phyloP scores from a whole-genome alignment of 1,140 invertebrate genomes.

The Drosophila truncata region DNA sequence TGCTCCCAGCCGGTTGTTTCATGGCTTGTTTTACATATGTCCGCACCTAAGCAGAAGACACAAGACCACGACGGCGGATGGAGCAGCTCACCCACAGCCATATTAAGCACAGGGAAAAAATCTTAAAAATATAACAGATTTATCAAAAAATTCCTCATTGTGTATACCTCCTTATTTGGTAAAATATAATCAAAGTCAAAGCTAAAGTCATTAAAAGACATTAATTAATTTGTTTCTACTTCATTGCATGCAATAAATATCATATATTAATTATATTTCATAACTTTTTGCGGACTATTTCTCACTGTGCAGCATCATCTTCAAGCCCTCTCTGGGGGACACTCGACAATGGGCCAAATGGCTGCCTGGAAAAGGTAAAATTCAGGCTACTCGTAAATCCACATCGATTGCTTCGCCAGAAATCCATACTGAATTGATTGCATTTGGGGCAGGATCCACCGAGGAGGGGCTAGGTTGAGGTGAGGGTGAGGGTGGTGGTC shows the following conservation, averaged over 20 bases:
- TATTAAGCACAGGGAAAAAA: constrained; percentile 1
- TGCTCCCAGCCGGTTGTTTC: constrained; percentile 61
- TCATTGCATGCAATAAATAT: too few relatives aligned
- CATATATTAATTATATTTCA: background rate
- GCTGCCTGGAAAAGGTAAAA: constrained; percentile 63
- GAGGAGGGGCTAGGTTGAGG: background rate
- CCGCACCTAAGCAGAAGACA: constrained; percentile 70
- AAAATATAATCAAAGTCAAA: background rate
- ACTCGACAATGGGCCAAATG: constrained; percentile 79
- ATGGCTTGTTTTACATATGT: constrained; percentile 84
- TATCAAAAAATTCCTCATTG: background rate
- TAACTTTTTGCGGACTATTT: background rate
- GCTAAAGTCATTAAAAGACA: background rate
- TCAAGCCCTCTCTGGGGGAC: constrained; percentile 56
- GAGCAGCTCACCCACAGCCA: constrained; percentile 57
- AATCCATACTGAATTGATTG: constrained; percentile 82
- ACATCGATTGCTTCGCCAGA: constrained; percentile 65
- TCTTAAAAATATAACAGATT: background rate
- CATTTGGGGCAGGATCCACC: constrained; percentile 36
- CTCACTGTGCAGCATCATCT: constrained; percentile 23
- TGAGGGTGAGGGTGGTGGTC: constrained; percentile 21
- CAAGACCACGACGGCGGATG: constrained; percentile 44
- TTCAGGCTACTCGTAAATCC: constrained; percentile 69
- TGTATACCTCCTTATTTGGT: too few relatives aligned
- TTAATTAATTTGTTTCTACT: accelerated